These are phyloP conservation scores for Drosophila obscura DNA, from an alignment of 1,140 invertebrate species.

Conservation along the genomic window DNA sequence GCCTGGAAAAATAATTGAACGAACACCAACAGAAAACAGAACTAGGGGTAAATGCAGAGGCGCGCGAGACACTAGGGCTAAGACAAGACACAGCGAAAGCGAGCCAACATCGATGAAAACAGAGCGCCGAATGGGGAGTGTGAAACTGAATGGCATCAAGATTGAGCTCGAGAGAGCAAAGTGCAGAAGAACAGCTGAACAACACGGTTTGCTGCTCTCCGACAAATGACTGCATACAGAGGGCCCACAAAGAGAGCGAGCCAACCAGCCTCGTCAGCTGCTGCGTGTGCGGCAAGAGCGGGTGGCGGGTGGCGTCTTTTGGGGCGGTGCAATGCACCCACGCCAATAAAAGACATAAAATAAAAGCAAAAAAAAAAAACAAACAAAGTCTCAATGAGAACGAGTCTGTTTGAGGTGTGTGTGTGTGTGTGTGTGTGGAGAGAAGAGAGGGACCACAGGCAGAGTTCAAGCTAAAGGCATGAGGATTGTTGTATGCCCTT, in stretches of 20 bases:
- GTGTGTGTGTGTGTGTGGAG: slow-evolving; percentile 18
- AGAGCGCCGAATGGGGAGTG: slow-evolving; percentile 62
- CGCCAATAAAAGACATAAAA: slow-evolving; percentile 37
- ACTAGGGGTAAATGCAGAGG: slow-evolving; percentile 64
- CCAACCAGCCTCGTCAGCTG: slow-evolving; percentile 15
- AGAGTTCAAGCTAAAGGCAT: slow-evolving; percentile 35
- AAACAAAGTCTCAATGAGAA: slow-evolving; percentile 61
- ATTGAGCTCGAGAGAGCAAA: neutral
- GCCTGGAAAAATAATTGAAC: slow-evolving; percentile 41
- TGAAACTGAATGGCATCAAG: slow-evolving; percentile 46
- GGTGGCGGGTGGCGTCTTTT: slow-evolving; percentile 32
- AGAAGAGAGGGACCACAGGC: slow-evolving; percentile 18
- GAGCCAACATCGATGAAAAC: slow-evolving; percentile 72
- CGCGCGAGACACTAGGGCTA: slow-evolving; percentile 28
- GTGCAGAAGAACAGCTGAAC: slow-evolving; percentile 37
- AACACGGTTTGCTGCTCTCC: neutral
- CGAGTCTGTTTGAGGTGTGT: slow-evolving; percentile 13
- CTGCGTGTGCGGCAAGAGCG: slow-evolving; percentile 34
- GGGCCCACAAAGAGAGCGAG: slow-evolving; percentile 13
- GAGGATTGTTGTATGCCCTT: slow-evolving; percentile 46
- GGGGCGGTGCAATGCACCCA: slow-evolving; percentile 71
- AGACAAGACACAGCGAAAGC: slow-evolving; percentile 36
- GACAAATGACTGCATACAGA: slow-evolving; percentile 24
- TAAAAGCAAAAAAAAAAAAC: neutral
- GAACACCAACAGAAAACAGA: slow-evolving; percentile 41